Evolutionary conservation across 2,113 vertebrate species (phyloP), one percentile per base, ranked within the genome.

Genomic region (Zeus faber): DNA sequence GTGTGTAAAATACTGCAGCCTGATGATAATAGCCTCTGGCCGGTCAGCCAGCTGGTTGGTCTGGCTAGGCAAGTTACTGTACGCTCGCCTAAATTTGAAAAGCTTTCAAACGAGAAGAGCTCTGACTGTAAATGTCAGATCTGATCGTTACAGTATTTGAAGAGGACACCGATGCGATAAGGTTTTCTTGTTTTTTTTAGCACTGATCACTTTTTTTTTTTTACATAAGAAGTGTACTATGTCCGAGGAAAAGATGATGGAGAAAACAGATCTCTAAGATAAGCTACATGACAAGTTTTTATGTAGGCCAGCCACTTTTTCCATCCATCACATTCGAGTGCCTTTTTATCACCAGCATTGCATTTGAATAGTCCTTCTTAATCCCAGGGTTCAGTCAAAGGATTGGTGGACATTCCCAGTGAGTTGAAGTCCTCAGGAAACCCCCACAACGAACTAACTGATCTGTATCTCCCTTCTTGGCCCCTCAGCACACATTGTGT

Each of bases 231-330:
- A n/a, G n/a, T n/a, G n/a, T n/a, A n/a, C n/a, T n/a, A 66, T 51
- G 46, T 84, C 66, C 78, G 67, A 72, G 73, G 58, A 79, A 71
- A 45, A 48, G 46, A 54, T 75, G 70, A 63, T 76, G 58, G 70
- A 72, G 74, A 80, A 73, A 43, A 67, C 48, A 25, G 58, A 58
- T 68, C 67, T 49, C 23, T 54, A 51, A 58, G 62, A n/a, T 33
- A 25, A 47, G 44, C 16, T 27, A 49, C 66, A 17, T n/a, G n/a
- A n/a, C n/a, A 74, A 74, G 60, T 54, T 83, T 79, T 83, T 58
- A 65, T 59, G 66, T 80, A 77, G 72, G 70, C 76, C 65, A 67
- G 6, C 21, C 5, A 22, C 45, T 23, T 29, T 35, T 49, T 51
- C 23, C 6, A 8, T 41, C 40, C 46, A 5, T 57, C 39, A 31